Conservation (phyloP, 2,797 vertebrate species). For the Sebastolobus alascanus region DNA sequence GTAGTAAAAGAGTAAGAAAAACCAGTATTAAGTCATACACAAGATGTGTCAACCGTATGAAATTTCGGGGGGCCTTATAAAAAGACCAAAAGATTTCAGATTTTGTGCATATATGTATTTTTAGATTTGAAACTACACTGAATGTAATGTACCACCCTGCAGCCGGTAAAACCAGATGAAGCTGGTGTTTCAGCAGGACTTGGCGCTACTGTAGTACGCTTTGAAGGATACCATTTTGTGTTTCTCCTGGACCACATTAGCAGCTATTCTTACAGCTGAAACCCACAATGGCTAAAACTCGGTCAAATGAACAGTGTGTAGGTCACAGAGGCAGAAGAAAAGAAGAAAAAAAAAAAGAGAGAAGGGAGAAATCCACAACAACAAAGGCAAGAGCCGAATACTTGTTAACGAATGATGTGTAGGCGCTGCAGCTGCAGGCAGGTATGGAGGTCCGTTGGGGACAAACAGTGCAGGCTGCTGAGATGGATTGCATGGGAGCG, state of each 20-base stretch:
- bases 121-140: constrained; percentile 14
- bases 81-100: background rate
- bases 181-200: constrained; percentile 30
- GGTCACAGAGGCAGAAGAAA: constrained; percentile 68
- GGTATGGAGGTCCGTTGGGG: constrained; percentile 83
- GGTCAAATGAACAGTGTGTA: constrained; percentile 70
- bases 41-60: background rate
- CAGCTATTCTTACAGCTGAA: constrained; percentile 56
- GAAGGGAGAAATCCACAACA: constrained; percentile 67
- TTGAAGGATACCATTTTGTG: constrained; percentile 55
- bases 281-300: constrained; percentile 65
- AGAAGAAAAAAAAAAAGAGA: constrained; percentile 43
- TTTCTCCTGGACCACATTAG: constrained; percentile 36
- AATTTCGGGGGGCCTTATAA: background rate
- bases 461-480: constrained; percentile 81
- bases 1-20: background rate
- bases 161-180: constrained; percentile 17
- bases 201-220: background rate
- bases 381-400: constrained; percentile 75
- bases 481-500: constrained; percentile 81
- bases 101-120: constrained; percentile 18
- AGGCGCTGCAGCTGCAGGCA: constrained; percentile 83
- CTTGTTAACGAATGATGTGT: constrained; percentile 86
- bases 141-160: background rate
- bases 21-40: background rate